Percentiles rank a stretch among this genome's conserved stretches.
These are phyloP conservation scores for Cryptoblepharus egeriae DNA, from an alignment of 2,797 vertebrate species.

Conservation along the genomic window DNA sequence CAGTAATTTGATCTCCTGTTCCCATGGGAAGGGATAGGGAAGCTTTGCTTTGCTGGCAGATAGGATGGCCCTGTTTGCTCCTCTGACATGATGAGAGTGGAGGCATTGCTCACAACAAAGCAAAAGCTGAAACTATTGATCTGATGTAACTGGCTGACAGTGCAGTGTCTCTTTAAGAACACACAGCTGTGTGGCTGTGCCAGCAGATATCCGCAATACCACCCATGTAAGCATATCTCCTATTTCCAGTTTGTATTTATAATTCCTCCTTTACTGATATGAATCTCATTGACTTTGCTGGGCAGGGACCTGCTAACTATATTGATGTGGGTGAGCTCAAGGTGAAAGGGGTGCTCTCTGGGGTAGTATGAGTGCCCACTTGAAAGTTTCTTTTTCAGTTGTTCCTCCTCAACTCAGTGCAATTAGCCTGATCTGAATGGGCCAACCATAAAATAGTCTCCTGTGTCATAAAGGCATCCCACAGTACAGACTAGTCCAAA, in stretches of 20 bases:
- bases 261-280: not conserved
- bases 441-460: not conserved
- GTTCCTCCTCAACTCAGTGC: not conserved
- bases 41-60: too few relatives aligned
- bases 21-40: too few relatives aligned
- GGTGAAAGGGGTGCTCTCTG: not conserved
- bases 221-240: not conserved
- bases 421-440: not conserved
- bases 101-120: not conserved
- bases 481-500: not conserved
- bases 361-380: not conserved
- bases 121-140: not conserved
- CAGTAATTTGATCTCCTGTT: too few relatives aligned
- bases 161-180: not conserved
- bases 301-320: not conserved
- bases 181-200: not conserved
- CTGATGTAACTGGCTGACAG: conserved; percentile 5
- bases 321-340: not conserved
- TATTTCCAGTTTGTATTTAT: not conserved
- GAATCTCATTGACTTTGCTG: not conserved
- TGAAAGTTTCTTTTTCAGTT: not conserved
- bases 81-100: too few relatives aligned
- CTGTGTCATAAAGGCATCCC: too few relatives aligned
- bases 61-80: too few relatives aligned
- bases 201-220: not conserved